A percentile compares a stretch with the other conserved stretches of the same genome.
phyloP scores from a whole-genome alignment of 1,140 invertebrate genomes.

The Drosophila baimaii region DNA sequence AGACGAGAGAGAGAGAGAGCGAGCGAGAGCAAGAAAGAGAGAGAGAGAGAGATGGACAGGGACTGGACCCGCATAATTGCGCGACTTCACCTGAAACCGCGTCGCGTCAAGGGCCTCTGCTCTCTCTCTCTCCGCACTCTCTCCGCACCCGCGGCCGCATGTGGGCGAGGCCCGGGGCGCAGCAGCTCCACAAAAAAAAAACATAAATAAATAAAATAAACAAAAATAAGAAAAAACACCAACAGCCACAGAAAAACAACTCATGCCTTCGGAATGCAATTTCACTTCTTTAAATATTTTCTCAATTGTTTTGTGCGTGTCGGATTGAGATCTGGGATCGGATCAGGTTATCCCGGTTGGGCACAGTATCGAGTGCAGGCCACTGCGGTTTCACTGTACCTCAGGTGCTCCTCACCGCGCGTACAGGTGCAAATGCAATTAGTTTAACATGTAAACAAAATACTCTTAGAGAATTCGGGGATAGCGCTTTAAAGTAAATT shows the following conservation, averaged over 20 bases:
- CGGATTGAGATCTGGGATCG: constrained; percentile 11
- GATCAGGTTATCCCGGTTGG: constrained; percentile 9
- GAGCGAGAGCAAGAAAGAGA: background rate
- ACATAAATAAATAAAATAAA: constrained; percentile 16
- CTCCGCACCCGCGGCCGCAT: constrained; percentile 19
- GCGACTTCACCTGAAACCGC: constrained; percentile 58
- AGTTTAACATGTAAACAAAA: background rate
- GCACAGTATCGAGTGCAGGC: background rate
- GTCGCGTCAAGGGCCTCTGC: constrained; percentile 28
- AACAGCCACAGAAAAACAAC: constrained; percentile 13
- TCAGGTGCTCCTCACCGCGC: background rate
- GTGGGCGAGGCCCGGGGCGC: constrained; percentile 63
- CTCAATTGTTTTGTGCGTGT: constrained; percentile 70
- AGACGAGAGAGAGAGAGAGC: background rate
- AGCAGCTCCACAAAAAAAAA: constrained; percentile 38
- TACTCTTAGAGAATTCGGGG: background rate
- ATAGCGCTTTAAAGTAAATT: background rate
- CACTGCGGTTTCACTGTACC: background rate
- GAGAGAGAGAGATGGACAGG: background rate
- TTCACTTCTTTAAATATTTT: constrained; percentile 83
- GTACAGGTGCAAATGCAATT: background rate
- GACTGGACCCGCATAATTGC: constrained; percentile 70
- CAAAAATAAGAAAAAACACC: constrained; percentile 14
- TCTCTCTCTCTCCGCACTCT: background rate
- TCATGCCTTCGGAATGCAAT: constrained; percentile 75